phyloP scores from a whole-genome alignment of 2,113 vertebrate genomes.

The Edolisoma coerulescens region DNA sequence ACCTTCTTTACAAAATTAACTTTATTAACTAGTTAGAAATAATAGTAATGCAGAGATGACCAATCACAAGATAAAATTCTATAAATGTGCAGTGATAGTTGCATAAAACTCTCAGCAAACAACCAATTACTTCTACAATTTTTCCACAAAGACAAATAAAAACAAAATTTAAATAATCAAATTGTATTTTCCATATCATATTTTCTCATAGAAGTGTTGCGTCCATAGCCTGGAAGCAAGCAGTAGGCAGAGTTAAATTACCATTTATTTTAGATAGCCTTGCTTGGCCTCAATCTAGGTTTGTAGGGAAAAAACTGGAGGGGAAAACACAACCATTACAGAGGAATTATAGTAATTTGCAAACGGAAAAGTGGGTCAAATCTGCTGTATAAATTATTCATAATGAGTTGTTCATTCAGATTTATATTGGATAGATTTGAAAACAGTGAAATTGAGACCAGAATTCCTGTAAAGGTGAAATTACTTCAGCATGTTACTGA shows the following conservation, averaged over 20 bases:
- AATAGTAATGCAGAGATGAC: background rate
- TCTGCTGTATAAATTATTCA: conserved; percentile 13
- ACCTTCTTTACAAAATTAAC: background rate
- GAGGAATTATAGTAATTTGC: conserved; percentile 25
- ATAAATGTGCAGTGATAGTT: background rate
- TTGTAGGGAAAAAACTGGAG: background rate
- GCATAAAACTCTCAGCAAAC: background rate
- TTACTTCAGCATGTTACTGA: background rate
- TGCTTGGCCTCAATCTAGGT: background rate
- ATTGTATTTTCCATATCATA: background rate
- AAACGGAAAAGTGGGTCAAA: conserved; percentile 35
- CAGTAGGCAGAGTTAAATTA: background rate
- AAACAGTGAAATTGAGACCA: conserved; percentile 15
- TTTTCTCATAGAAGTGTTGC: background rate
- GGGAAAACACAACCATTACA: background rate
- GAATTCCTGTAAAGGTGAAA: conserved; percentile 15
- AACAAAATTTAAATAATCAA: background rate
- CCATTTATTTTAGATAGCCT: background rate
- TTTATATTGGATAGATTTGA: background rate
- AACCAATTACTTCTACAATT: background rate
- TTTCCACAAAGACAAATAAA: background rate
- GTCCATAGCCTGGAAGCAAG: background rate
- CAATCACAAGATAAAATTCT: background rate
- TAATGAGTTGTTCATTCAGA: conserved; percentile 8
- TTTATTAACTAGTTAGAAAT: background rate